Base-by-base conservation (phyloP, 1,140 invertebrate genomes). In the Micrasema minimum region DNA sequence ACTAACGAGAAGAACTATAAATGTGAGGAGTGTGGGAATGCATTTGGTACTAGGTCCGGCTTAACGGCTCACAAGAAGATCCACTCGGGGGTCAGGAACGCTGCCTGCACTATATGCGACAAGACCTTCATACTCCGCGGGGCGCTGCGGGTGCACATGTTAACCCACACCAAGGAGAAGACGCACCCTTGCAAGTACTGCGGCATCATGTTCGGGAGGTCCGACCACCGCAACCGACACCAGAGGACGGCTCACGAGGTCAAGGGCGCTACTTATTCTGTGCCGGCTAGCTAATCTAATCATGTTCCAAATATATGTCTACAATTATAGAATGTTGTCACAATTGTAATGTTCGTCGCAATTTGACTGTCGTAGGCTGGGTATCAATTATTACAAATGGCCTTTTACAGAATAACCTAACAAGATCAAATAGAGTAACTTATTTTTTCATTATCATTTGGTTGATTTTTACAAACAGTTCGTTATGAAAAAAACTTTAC, bases 221-320 rank as follows among this genome's bases (percentile, higher is more conserved):
- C 81, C 5, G 83, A 85, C 69, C 83, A 85, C 70, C 78, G 80
- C 31, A 78, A 79, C 64, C 72, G 82, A 0, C 83, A 85, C 74
- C 73, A 85, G 72, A 74, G 66, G 43, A 83, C 80, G 6, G 79
- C 80, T 12, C 83, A 85, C 76, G 78, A 71, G 50, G 26, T 31
- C 3, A 31, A 31, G 26, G 26, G 26, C 3, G 26, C 26, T 4
- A 7, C 26, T 2, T 2, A 7, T 2, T 2, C 26, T 4, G 26
- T 31, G 26, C 26, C 26, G 7, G 26, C 26, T 31, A 31, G 7
- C 26, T 31, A 31, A 7, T 7, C 26, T n/a, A n/a, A n/a, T n/a
- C n/a, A n/a, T n/a, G n/a, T n/a, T n/a, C n/a, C n/a, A n/a, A n/a
- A n/a, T n/a, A n/a, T n/a, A n/a, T n/a, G n/a, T n/a, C n/a, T n/a